Evolutionary conservation across 1,140 invertebrate species (phyloP), one percentile per base, ranked within the genome.

Genomic region (Tribolium castaneum): DNA sequence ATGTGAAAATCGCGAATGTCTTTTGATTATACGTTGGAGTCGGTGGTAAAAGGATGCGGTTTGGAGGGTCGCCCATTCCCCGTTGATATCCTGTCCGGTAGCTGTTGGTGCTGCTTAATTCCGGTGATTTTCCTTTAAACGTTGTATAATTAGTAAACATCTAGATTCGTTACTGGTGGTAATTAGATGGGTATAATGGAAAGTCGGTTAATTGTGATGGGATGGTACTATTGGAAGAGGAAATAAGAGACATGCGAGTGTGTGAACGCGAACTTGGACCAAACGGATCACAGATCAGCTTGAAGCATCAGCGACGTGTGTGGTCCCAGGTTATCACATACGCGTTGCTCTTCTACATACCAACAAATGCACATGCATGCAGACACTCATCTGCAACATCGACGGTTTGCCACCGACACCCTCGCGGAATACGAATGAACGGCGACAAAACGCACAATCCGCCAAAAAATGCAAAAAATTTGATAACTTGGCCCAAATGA

Each of bases 261-360:
- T 80, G 79, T 80, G 76, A 80, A 80, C 75, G 79, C 52, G 79
- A 66, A 72, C 76, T 71, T 50, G 76, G 79, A 75, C 81, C 78
- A 76, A 71, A 49, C 54, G 78, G 78, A 79, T 79, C 78, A 73
- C 49, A 79, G 81, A 82, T 80, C 79, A 80, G 80, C 80, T 82
- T 77, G 80, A 77, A 82, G 81, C 81, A 80, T 77, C 78, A 78
- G 45, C 81, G 62, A 79, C 80, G 81, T 82, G 81, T 82, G 81
- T 82, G 81, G 81, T 82, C 81, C 70, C 45, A 66, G 75, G 51
- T 79, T 78, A 80, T 82, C 79, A 80, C 81, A 79, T 80, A 76
- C 75, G 78, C 80, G 70, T 52, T 74, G 22, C 59, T 75, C 70
- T 35, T 56, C 35, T 78, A 54, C 50, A 51, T 59, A 30, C 50